A percentile compares a stretch with the other conserved stretches of the same genome.
Evolutionary conservation across 2,113 vertebrate genomes (phyloP).

Genomic region (Leucosticte australis): DNA sequence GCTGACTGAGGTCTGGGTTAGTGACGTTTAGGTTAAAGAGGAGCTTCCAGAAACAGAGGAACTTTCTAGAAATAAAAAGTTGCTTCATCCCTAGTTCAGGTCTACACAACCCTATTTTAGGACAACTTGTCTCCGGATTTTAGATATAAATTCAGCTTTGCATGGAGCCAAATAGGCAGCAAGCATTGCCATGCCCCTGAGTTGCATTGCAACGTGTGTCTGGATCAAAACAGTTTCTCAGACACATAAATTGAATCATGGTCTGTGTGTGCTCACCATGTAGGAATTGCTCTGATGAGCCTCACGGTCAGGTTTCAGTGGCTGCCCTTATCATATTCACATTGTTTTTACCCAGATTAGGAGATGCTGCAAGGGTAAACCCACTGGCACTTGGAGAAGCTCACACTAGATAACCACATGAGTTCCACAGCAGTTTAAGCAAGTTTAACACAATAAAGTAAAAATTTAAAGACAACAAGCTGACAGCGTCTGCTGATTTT

Average conservation of each 20-base stretch:
- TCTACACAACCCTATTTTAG: background rate
- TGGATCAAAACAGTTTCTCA: background rate
- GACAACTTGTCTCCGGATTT: rapidly evolving
- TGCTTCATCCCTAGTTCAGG: background rate
- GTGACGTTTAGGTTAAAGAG: background rate
- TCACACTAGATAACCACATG: background rate
- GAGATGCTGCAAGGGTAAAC: background rate
- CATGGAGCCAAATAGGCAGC: rapidly evolving
- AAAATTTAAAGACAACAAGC: background rate
- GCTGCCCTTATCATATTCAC: rapidly evolving
- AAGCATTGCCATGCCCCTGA: background rate
- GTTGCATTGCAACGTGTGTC: background rate
- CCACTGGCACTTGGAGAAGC: background rate
- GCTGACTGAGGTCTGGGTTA: background rate
- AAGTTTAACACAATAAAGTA: background rate
- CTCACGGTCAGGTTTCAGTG: background rate
- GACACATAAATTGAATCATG: background rate
- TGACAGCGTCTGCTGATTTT: background rate
- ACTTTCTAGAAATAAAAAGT: background rate
- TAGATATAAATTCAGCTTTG: background rate
- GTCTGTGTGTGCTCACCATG: background rate
- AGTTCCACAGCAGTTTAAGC: background rate
- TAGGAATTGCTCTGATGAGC: background rate
- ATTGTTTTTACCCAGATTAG: background rate
- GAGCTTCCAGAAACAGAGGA: background rate